These are phyloP conservation scores for Glaucopsyche alexis DNA, from an alignment of 2,888 invertebrate species.

Conservation along the genomic window DNA sequence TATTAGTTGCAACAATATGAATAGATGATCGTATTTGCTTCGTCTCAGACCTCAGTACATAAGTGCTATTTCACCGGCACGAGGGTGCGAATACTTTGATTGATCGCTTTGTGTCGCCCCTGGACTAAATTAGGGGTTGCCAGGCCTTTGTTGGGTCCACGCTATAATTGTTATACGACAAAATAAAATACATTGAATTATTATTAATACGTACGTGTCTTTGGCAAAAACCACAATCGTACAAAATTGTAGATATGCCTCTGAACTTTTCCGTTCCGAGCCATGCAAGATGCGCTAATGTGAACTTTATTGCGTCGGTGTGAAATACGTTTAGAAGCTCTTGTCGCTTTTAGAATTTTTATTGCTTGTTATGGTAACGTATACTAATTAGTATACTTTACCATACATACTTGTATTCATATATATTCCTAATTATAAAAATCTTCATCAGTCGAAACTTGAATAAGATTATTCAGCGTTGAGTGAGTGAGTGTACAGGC, in stretches of 20 bases:
- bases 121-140: conserved; percentile 25
- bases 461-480: not conserved
- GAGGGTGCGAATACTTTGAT: conserved; percentile 29
- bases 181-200: conserved; percentile 9
- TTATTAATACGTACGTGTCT: conserved; percentile 5
- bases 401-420: too few relatives aligned
- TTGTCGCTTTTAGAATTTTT: not conserved
- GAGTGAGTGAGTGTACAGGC: not conserved
- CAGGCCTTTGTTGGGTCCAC: conserved; percentile 5
- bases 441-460: not conserved
- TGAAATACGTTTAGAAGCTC: not conserved
- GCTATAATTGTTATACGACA: conserved; percentile 12
- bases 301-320: not conserved
- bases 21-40: not conserved
- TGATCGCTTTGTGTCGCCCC: conserved; percentile 28
- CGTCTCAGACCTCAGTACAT: not conserved
- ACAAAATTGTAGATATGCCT: not conserved
- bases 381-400: not conserved
- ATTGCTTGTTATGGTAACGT: not conserved
- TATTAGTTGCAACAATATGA: not conserved
- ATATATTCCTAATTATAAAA: conserved; percentile 1
- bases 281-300: not conserved
- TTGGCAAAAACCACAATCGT: not conserved
- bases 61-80: conserved; percentile 13
- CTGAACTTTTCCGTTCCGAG: not conserved